phyloP scores from a whole-genome alignment of 2,113 vertebrate genomes.

The Urocolius indicus region DNA sequence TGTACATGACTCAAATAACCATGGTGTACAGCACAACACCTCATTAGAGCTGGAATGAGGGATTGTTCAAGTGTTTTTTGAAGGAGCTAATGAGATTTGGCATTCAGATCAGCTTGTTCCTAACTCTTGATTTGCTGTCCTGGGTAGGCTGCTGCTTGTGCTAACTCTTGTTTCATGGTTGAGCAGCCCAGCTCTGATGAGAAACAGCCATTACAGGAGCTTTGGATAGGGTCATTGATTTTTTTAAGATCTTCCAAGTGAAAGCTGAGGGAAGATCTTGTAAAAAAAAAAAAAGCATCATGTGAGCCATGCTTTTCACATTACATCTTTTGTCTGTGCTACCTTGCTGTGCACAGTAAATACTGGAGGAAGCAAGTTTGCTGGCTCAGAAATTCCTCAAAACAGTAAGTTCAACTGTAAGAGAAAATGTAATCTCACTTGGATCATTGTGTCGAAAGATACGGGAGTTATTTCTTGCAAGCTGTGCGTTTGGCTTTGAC shows the following conservation, averaged over 20 bases:
- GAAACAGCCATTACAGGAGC: not conserved
- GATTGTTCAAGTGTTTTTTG: not conserved
- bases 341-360: not conserved
- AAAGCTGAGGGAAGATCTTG: not conserved
- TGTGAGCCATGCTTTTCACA: accelerated
- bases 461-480: not conserved
- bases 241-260: not conserved
- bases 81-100: not conserved
- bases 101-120: not conserved
- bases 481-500: not conserved
- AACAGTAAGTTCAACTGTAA: accelerated
- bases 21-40: not conserved
- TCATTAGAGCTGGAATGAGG: not conserved
- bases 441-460: not conserved
- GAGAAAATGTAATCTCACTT: not conserved
- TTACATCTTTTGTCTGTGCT: not conserved
- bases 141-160: not conserved
- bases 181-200: not conserved
- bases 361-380: not conserved
- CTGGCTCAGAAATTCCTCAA: not conserved
- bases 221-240: not conserved
- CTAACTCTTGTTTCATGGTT: not conserved
- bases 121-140: not conserved
- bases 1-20: not conserved
- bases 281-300: not conserved